Evolutionary conservation across 2,888 invertebrate species (phyloP), one percentile per base, ranked within the genome.

Genomic region (Noctua pronuba): DNA sequence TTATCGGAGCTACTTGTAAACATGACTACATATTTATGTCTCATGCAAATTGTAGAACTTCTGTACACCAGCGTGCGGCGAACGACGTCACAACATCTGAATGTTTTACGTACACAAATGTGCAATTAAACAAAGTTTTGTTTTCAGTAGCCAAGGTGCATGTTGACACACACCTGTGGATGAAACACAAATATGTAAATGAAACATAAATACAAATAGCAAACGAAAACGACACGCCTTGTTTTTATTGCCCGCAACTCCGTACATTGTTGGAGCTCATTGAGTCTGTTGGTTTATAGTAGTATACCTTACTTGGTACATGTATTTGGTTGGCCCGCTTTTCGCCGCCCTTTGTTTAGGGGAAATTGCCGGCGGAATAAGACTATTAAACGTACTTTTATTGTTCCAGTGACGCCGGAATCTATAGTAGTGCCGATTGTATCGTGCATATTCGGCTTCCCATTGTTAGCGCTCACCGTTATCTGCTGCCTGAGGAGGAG

Each of bases 361-460:
- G 18, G 66, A 78, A 79, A 79, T 77, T 60, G 77, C 71, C 24
- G 31, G 75, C 55, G 60, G 65, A 71, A 82, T 76, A 69, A 68
- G 71, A 76, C 74, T 84, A 73, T 73, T 73, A 79, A 82, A 79
- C 46, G 35, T 72, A 76, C 79, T 76, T 82, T 77, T 79, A 78
- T 94, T 95, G 93, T 95, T 95, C 44, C 97, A 99, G 99, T 99
- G 86, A 98, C 98, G 70, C 98, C 98, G 73, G 98, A 99, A 95
- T 98, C 98, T 75, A 98, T 99, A 88, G 98, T 99, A 74, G 98
- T 99, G 87, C 98, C 99, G 65, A 99, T 99, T 88, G 98, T 99
- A 72, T 98, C 99, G 76, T 98, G 99, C 94, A 99, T 99, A 92
- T 97, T 99, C 91, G 99, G 99, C 79, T 99, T 99, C 92, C 99